phyloP scores from a whole-genome alignment of 2,113 vertebrate species.

The Equus quagga region DNA sequence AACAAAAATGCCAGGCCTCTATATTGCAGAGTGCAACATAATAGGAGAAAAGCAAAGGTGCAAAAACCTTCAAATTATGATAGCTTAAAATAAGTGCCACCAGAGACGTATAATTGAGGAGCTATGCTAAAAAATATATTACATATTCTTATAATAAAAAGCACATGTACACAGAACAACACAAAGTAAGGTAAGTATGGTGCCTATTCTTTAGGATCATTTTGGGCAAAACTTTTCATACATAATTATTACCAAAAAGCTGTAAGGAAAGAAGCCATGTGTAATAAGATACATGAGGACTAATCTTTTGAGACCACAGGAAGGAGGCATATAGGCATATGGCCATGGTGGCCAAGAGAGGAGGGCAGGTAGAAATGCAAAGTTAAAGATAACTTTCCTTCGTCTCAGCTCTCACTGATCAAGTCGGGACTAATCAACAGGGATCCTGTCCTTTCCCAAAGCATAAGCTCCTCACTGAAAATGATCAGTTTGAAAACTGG shows the following conservation, averaged over 20 bases:
- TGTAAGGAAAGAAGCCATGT: not conserved
- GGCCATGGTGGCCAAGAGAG: not conserved
- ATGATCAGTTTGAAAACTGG: constrained; percentile 54
- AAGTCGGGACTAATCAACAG: not conserved
- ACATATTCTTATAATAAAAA: not conserved
- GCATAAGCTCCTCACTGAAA: not conserved
- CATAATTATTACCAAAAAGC: constrained; percentile 6
- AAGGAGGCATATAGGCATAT: not conserved
- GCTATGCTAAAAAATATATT: not conserved
- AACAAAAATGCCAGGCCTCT: not conserved
- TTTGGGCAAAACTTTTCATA: constrained; percentile 23
- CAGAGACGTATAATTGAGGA: not conserved
- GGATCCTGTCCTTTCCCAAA: not conserved
- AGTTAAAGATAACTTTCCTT: constrained; percentile 10
- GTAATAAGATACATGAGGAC: not conserved
- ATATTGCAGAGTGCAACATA: not conserved
- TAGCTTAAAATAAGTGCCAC: not conserved
- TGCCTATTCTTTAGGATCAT: not conserved
- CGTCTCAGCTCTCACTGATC: not conserved
- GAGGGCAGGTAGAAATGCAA: not conserved
- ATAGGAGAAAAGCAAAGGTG: constrained; percentile 11
- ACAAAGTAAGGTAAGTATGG: not conserved
- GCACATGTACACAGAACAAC: not conserved
- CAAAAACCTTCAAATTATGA: not conserved
- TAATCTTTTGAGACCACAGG: not conserved